Percentiles rank a stretch among this genome's conserved stretches.
These are phyloP conservation scores for Poicephalus meyeri DNA, from an alignment of 2,113 vertebrate genomes.

Conservation along the genomic window DNA sequence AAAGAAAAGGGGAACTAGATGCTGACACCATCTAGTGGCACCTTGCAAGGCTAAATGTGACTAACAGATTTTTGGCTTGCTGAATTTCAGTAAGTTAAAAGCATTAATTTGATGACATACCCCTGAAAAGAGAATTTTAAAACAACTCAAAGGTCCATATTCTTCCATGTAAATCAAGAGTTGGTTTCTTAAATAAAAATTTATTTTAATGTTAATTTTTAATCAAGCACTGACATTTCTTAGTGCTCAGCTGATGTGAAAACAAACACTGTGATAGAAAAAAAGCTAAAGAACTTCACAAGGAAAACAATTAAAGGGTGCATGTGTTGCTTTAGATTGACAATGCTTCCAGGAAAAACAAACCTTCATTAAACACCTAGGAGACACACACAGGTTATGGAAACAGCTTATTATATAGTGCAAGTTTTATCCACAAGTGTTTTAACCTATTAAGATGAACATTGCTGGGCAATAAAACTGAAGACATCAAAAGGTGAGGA, in stretches of 20 bases:
- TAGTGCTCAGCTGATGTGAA: neutral
- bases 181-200: neutral
- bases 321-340: neutral
- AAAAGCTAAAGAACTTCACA: neutral
- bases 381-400: neutral
- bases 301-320: neutral
- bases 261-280: neutral
- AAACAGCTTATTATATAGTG: neutral
- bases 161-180: neutral
- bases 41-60: constrained; percentile 1
- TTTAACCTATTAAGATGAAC: neutral
- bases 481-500: neutral
- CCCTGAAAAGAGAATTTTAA: neutral
- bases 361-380: neutral
- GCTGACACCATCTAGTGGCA: constrained; percentile 68
- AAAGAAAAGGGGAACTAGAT: constrained; percentile 32
- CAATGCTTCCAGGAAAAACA: neutral
- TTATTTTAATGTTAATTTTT: neutral
- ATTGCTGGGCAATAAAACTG: neutral
- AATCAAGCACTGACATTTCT: neutral
- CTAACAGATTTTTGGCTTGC: neutral
- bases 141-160: neutral
- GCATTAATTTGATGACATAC: neutral
- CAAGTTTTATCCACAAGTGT: neutral
- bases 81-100: neutral